These are phyloP conservation scores for Mastacembelus armatus DNA, from an alignment of 2,797 vertebrate species.

Conservation along the genomic window DNA sequence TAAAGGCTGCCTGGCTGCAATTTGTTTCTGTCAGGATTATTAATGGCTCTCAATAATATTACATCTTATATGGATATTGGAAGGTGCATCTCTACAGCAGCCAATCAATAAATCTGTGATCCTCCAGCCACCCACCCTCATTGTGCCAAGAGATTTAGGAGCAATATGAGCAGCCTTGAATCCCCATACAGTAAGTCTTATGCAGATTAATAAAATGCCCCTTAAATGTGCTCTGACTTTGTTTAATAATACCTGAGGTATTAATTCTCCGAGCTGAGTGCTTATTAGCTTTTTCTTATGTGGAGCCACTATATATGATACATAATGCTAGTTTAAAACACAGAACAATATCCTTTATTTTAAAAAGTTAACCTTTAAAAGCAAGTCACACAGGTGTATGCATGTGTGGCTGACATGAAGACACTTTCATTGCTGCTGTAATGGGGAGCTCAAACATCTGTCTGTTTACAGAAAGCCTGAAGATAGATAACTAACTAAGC, in stretches of 20 bases:
- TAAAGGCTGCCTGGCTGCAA: constrained; percentile 77
- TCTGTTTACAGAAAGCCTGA: too few species aligned
- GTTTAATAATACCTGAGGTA: constrained; percentile 49
- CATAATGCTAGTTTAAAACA: too few species aligned
- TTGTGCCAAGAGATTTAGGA: constrained; percentile 70
- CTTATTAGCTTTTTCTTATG: constrained; percentile 5
- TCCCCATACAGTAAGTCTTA: constrained; percentile 69
- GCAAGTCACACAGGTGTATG: too few species aligned
- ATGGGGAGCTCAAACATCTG: too few species aligned
- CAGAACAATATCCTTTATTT: too few species aligned
- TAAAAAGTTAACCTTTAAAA: background rate
- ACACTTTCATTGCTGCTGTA: too few species aligned
- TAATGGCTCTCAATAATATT: constrained; percentile 84
- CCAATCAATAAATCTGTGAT: constrained; percentile 85
- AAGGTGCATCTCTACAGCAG: constrained; percentile 80
- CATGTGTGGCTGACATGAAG: too few species aligned
- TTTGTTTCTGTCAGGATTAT: constrained; percentile 84
- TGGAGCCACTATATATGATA: background rate
- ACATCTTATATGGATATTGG: constrained; percentile 83
- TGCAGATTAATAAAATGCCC: constrained; percentile 76
- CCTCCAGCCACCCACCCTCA: constrained; percentile 64
- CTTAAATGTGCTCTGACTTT: constrained; percentile 57
- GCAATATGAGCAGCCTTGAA: constrained; percentile 64
- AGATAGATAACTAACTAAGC: too few species aligned
- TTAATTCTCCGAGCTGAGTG: constrained; percentile 49